Conservation (phyloP, 92 coral and sea anemone genomes). For the Nematostella vectensis region DNA sequence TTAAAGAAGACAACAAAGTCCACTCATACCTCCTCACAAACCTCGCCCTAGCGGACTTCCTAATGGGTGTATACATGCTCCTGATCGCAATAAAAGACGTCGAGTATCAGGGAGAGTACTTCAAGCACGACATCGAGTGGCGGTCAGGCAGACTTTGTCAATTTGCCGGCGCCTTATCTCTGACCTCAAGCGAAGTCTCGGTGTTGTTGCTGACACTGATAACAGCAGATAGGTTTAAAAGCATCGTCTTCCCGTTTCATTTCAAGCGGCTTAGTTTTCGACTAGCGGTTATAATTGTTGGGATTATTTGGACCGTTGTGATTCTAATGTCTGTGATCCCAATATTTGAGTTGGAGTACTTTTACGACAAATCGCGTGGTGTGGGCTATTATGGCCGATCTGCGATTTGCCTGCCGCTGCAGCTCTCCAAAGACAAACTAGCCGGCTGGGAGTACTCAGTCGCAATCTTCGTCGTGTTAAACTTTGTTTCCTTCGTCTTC, state of each 20-base stretch:
- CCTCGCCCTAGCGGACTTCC: constrained; percentile 68
- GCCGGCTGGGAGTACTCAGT: constrained; percentile 87
- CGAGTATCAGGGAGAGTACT: constrained; percentile 65
- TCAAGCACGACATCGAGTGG: constrained; percentile 73
- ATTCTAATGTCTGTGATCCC: constrained; percentile 42
- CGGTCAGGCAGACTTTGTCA: constrained; percentile 57
- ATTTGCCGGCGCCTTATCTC: constrained; percentile 63
- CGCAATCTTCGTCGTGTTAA: constrained; percentile 46
- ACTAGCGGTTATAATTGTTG: constrained; percentile 5
- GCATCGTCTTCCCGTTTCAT: constrained; percentile 62
- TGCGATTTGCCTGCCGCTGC: constrained; percentile 79
- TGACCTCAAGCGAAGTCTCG: constrained; percentile 77
- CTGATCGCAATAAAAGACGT: constrained; percentile 65
- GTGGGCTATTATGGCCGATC: constrained; percentile 73
- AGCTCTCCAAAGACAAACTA: constrained; percentile 51
- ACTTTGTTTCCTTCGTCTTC: constrained; percentile 61
- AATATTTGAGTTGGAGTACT: constrained; percentile 35
- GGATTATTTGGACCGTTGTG: constrained; percentile 43
- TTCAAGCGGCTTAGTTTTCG: constrained; percentile 22
- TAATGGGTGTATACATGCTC: constrained; percentile 76
- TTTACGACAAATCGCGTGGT: constrained; percentile 34
- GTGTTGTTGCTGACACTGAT: constrained; percentile 65
- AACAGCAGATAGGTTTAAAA: constrained; percentile 68
- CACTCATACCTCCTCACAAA: constrained; percentile 72
- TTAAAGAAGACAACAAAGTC: constrained; percentile 61